Base-by-base conservation (phyloP, 2,113 vertebrate genomes). In the Channa maculata region DNA sequence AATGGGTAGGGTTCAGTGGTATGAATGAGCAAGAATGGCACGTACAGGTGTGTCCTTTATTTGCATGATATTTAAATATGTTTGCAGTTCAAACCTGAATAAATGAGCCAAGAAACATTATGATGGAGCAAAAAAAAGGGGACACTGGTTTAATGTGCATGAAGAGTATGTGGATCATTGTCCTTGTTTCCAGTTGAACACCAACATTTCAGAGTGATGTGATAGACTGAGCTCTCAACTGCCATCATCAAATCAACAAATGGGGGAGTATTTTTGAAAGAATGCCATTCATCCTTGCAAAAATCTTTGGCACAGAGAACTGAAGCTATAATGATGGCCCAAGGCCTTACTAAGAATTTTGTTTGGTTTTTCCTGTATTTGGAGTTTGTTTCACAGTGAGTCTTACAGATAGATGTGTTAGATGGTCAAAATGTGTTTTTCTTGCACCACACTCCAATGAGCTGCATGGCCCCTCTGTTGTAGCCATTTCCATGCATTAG, bases 101-200 rank as follows among this genome's bases (percentile, higher is more conserved):
- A 53, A 34, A 11, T 41, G 13, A 44, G 11, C 0, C 3, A 43
- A 34, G 13, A 50, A 24, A 51, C 5, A 11, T 24, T 44, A 55
- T 43, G 36, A 64, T n/a, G 5, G 72, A 8, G 45, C 37, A 3
- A 0, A 5, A 52, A 7, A 24, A 24, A 24, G 24, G 24, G 59
- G 65, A n/a, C 73, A 65, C 15, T 48, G 46, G 39, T 39, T 66
- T 59, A 61, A 53, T 67, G 41, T 46, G 55, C 1, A 41, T 39
- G 39, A 54, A 60, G 46, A 11, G 38, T n/a, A 46, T 13, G 38
- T 2, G 71, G 53, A 37, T 48, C 15, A 34, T 53, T 2, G 12
- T 7, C 15, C n/a, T 50, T 0, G 2, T 54, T 36, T 24, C 8
- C 9, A 50, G 38, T 34, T 62, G 5, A 14, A 36, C 15, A 8